These are phyloP conservation scores for Electrona antarctica DNA, from an alignment of 2,113 vertebrate species.

Conservation along the genomic window DNA sequence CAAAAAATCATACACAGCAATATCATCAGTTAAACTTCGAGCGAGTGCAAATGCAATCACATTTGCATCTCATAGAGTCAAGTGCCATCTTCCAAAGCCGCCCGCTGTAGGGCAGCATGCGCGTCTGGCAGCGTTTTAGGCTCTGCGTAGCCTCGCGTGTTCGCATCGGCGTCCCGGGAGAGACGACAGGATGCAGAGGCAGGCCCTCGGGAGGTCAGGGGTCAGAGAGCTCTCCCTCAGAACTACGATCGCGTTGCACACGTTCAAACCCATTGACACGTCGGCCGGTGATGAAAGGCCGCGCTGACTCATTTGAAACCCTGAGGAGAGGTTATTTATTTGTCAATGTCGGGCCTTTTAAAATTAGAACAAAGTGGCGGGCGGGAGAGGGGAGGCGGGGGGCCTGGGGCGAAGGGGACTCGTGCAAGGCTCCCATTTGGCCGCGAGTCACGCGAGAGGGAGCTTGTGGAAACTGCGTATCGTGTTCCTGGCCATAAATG, in stretches of 20 bases:
- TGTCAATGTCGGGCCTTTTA: slow-evolving; percentile 65
- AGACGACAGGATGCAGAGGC: slow-evolving; percentile 66
- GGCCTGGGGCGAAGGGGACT: slow-evolving; percentile 8
- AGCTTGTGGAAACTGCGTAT: slow-evolving; percentile 45
- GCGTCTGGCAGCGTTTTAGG: slow-evolving; percentile 62
- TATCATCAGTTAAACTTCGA: too few species aligned
- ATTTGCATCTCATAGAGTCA: slow-evolving; percentile 15
- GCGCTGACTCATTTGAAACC: slow-evolving; percentile 66
- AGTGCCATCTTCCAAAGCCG: slow-evolving; percentile 12
- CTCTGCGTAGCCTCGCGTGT: slow-evolving; percentile 56
- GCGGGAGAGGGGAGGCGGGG: slow-evolving; percentile 21
- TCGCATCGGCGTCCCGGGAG: slow-evolving; percentile 40
- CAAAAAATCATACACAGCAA: too few species aligned
- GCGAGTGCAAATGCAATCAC: too few species aligned
- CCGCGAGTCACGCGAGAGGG: slow-evolving; percentile 50
- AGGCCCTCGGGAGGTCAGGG: slow-evolving; percentile 55
- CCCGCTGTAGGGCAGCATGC: neutral
- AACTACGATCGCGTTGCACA: slow-evolving; percentile 63
- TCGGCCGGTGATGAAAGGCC: slow-evolving; percentile 62
- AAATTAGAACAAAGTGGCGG: slow-evolving; percentile 67
- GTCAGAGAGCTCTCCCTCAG: slow-evolving; percentile 44
- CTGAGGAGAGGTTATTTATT: slow-evolving; percentile 67
- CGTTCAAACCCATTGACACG: slow-evolving; percentile 64
- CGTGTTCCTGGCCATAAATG: neutral
- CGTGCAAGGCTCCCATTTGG: slow-evolving; percentile 41